Base-by-base conservation (phyloP, 2,888 invertebrate genomes). In the Eumacrocentrus americanus region DNA sequence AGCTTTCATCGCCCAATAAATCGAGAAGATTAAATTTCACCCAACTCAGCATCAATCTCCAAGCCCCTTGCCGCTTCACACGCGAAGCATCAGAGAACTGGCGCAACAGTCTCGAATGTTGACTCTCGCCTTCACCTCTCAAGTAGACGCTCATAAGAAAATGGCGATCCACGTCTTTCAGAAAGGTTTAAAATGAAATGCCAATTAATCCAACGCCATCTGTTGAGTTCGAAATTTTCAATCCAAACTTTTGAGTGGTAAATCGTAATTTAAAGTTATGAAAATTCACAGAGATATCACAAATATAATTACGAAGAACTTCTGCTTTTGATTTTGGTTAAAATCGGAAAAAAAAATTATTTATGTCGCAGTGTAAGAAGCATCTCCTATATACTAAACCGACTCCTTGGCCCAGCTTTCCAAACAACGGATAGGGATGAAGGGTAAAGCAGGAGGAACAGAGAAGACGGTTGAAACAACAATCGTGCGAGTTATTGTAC, bases 401-500 rank as follows among this genome's bases (percentile, higher is more conserved):
- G 54, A 57, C 61, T 60, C 61, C 29, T 20, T 11, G n/a, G 62
- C 60, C 42, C 38, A 50, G 60, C 53, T 47, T 61, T 56, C 34
- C 46, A 37, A 46, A 54, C 11, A 12, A 23, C 22, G 42, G 20
- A 42, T 37, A 53, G 34, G 35, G 40, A 46, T 16, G 51, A 18
- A 53, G 23, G 50, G 20, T 22, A 18, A 9, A 16, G 18, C 42
- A 20, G 38, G 46, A 14, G 47, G 52, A n/a, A n/a, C n/a, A n/a
- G n/a, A 37, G 34, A 14, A 50, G 46, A 58, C 61, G 64, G 61
- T 62, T 72, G 68, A 69, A 75, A 74, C 73, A 76, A 74, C 74
- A 75, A 67, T 69, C 68, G 69, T 61, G 62, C 70, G 69, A 70
- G 71, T 71, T 71, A 72, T 65, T 65, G 63, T 66, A 61, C 65